These are phyloP conservation scores for Siniperca scherzeri DNA, from an alignment of 2,797 vertebrate species.

Conservation along the genomic window DNA sequence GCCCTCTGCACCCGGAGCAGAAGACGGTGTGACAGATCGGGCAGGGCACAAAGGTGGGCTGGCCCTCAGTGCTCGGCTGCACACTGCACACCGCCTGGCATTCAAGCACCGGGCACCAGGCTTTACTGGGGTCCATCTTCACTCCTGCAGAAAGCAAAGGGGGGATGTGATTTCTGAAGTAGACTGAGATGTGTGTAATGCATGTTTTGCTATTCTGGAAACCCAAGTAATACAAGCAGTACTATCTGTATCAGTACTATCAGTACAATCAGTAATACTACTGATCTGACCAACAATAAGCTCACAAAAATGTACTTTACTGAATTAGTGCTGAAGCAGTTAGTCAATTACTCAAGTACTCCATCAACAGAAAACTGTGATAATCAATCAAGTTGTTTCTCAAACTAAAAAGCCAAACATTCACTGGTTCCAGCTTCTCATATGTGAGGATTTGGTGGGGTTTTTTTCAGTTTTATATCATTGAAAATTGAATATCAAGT, in stretches of 20 bases:
- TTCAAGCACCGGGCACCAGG: constrained; percentile 92
- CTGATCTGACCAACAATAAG: neutral
- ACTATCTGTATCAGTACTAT: neutral
- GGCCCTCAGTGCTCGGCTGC: constrained; percentile 75
- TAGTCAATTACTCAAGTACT: too few relatives aligned
- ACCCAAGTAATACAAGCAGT: neutral
- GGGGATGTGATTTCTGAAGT: neutral
- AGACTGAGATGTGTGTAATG: neutral
- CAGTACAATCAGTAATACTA: neutral
- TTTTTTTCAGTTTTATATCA: too few relatives aligned
- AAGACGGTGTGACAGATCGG: constrained; percentile 87
- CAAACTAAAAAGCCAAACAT: too few relatives aligned
- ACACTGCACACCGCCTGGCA: constrained; percentile 93
- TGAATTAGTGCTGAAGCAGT: too few relatives aligned
- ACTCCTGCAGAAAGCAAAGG: constrained; percentile 86
- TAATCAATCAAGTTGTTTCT: too few relatives aligned
- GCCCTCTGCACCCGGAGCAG: constrained; percentile 91
- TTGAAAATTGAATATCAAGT: too few relatives aligned
- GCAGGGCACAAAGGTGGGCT: constrained; percentile 86
- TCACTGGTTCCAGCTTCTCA: too few relatives aligned
- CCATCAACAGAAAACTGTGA: too few relatives aligned
- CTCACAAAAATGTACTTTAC: too few relatives aligned
- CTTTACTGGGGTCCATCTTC: constrained; percentile 92
- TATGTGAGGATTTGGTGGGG: too few relatives aligned
- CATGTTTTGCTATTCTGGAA: neutral